These are phyloP conservation scores for Corapipo altera DNA, from an alignment of 2,113 vertebrate genomes.

Conservation along the genomic window DNA sequence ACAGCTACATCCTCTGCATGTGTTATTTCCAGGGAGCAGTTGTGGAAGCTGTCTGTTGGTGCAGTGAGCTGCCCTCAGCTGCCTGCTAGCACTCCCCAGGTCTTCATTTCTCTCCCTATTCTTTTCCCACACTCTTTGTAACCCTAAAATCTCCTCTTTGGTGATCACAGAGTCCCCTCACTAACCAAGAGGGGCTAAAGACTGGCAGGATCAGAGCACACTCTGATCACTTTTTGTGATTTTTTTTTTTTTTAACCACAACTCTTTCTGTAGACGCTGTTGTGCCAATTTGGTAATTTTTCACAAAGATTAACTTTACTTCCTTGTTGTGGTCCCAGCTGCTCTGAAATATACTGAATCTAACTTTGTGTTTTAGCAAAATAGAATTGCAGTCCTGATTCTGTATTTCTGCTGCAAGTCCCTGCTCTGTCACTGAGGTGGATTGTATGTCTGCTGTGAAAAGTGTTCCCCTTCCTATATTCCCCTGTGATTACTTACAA, in stretches of 20 bases:
- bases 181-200: not conserved
- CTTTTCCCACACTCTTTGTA: not conserved
- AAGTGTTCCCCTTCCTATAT: not conserved
- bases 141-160: not conserved
- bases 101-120: not conserved
- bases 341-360: not conserved
- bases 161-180: not conserved
- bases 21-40: not conserved
- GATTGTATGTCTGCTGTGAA: not conserved
- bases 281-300: not conserved
- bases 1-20: not conserved
- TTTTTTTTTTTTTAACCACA: not conserved
- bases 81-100: not conserved
- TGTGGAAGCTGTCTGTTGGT: not conserved
- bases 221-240: not conserved
- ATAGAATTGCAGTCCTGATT: not conserved
- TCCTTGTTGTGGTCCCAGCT: not conserved
- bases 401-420: not conserved
- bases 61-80: not conserved
- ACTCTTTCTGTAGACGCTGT: not conserved
- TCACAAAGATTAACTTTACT: not conserved
- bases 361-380: not conserved
- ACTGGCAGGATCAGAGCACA: not conserved
- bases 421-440: not conserved
- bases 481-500: not conserved